These are phyloP conservation scores for Megalops cyprinoides DNA, from an alignment of 2,797 vertebrate species.

Conservation along the genomic window DNA sequence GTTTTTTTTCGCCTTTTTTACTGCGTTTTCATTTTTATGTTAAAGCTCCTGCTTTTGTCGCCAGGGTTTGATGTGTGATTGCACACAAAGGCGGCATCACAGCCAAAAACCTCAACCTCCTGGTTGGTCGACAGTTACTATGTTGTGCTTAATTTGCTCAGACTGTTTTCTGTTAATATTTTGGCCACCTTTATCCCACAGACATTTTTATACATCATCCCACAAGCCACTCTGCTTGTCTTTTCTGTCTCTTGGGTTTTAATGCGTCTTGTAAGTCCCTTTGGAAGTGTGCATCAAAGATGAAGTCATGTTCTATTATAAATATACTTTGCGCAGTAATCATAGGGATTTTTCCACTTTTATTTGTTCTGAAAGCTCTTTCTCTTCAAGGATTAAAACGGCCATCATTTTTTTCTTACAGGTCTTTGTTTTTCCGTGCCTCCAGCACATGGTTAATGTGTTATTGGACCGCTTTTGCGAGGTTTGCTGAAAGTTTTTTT, in stretches of 20 bases:
- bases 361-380: slow-evolving; percentile 1
- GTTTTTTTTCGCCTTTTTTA: slow-evolving; percentile 37
- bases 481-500: slow-evolving; percentile 27
- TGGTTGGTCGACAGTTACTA: slow-evolving; percentile 44
- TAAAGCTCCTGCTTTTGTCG: slow-evolving; percentile 26
- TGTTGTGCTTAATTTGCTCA: slow-evolving; percentile 39
- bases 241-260: neutral
- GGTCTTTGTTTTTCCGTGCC: slow-evolving; percentile 5
- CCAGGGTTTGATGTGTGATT: slow-evolving; percentile 37
- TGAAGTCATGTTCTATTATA: neutral
- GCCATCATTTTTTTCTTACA: neutral
- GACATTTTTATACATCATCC: neutral
- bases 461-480: slow-evolving; percentile 39
- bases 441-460: slow-evolving; percentile 44
- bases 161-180: neutral
- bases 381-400: neutral
- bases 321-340: neutral
- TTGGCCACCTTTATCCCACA: neutral
- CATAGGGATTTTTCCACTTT: neutral
- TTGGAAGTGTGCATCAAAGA: neutral
- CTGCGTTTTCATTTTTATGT: slow-evolving; percentile 32
- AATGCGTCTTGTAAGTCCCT: neutral
- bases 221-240: neutral
- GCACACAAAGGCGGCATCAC: slow-evolving; percentile 35
- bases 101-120: too few relatives aligned